phyloP scores from a whole-genome alignment of 2,888 invertebrate species.

The Cephus spinipes region DNA sequence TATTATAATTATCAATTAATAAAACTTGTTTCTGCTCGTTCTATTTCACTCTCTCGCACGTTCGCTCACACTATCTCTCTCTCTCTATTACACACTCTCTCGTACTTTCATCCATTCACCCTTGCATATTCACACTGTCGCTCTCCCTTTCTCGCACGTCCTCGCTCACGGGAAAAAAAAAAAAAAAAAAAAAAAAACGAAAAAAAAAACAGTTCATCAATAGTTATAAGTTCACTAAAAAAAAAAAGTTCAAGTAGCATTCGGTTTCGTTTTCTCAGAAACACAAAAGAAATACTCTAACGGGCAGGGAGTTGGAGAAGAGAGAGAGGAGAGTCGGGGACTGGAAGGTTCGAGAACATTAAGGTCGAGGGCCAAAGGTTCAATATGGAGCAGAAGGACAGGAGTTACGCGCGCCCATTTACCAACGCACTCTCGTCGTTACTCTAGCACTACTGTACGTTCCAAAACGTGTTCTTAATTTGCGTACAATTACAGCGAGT shows the following conservation, averaged over 20 bases:
- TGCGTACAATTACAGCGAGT: neutral
- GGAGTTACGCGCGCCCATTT: conserved; percentile 27
- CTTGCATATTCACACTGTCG: conserved; percentile 23
- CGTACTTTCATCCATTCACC: conserved; percentile 6
- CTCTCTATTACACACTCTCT: conserved; percentile 14
- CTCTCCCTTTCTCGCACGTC: conserved; percentile 23
- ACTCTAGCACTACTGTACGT: neutral
- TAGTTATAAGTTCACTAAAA: conserved; percentile 32
- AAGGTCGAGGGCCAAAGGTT: neutral
- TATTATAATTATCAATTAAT: conserved; percentile 61
- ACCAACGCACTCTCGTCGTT: conserved; percentile 26
- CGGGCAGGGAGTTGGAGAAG: neutral
- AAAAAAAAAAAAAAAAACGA: too few species aligned
- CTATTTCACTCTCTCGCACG: conserved; percentile 23
- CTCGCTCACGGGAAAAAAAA: neutral
- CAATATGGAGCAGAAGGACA: conserved; percentile 17
- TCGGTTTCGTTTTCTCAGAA: conserved; percentile 28
- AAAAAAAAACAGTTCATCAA: conserved; percentile 27
- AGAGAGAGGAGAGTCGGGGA: neutral
- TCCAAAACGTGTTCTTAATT: neutral
- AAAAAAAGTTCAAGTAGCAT: conserved; percentile 25
- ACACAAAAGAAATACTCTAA: conserved; percentile 32
- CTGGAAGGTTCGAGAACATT: neutral
- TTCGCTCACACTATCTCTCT: conserved; percentile 7
- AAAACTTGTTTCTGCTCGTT: conserved; percentile 54